Percentiles rank a stretch among this genome's conserved stretches.
phyloP scores from a whole-genome alignment of 2,113 vertebrate genomes.

The Triplophysa tibetana region DNA sequence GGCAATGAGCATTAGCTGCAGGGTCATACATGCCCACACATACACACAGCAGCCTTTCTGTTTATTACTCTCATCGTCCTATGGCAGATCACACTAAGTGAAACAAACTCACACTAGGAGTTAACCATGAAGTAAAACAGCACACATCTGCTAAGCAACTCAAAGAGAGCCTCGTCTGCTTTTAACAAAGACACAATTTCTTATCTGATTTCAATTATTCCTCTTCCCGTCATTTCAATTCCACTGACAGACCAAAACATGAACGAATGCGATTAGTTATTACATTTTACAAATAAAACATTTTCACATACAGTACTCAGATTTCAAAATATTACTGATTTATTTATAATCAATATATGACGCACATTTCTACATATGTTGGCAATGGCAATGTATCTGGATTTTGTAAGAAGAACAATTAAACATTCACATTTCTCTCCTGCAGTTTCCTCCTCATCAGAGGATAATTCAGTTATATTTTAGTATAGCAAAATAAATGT shows the following conservation, averaged over 20 bases:
- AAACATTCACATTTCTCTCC: too few relatives aligned
- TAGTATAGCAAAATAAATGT: too few relatives aligned
- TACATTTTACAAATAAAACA: too few relatives aligned
- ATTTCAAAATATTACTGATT: too few relatives aligned
- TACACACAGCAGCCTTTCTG: conserved; percentile 67
- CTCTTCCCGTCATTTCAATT: background rate
- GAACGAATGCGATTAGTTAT: background rate
- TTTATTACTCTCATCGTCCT: conserved; percentile 77
- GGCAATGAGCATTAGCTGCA: conserved; percentile 70
- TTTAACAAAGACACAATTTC: conserved; percentile 1
- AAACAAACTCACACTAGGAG: conserved; percentile 59
- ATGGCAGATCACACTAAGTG: conserved; percentile 73
- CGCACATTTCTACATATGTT: too few relatives aligned
- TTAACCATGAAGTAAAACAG: background rate
- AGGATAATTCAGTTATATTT: too few relatives aligned
- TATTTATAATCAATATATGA: too few relatives aligned
- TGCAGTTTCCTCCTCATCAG: too few relatives aligned
- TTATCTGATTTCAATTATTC: background rate
- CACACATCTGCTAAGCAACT: background rate
- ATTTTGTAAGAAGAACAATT: too few relatives aligned
- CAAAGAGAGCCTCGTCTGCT: background rate
- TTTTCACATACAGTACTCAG: too few relatives aligned
- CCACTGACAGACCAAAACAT: background rate
- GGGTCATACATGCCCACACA: conserved; percentile 63
- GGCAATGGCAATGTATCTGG: too few relatives aligned